Base-by-base conservation (phyloP, 30 jellyfish, hydroid and myxozoan species). In the Phacellophora camtschatica region DNA sequence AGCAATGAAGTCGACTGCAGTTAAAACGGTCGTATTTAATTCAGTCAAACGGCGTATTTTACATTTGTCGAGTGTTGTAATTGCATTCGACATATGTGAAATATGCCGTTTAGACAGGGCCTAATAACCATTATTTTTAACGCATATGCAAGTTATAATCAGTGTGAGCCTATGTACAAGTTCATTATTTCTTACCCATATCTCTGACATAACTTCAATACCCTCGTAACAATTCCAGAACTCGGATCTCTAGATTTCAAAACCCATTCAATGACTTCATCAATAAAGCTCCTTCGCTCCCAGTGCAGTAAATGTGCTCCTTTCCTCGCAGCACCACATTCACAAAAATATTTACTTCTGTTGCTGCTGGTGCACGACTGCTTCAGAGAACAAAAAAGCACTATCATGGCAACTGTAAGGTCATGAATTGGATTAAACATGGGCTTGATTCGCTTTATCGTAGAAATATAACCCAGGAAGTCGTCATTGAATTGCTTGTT, bases 301-400 rank as follows among this genome's bases (percentile, higher is more conserved):
- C 91, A 80, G 2, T 69, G 73, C 33, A 80, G 16, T 42, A 64
- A 24, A 80, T 80, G 91, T 46, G 91, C 83, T 10, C 91, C 91
- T 18, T 65, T 71, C 58, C 91, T 71, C 5, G 91, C 91, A 0
- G 76, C 91, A 3, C 66, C 75, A 62, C 91, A 80, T 35, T 65
- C 91, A 50, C 91, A 80, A 39, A 36, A 80, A 66, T 18, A 51
- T 22, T n/a, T 35, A 12, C 54, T 65, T 4, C 65, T 80, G 45
- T 37, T 64, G 54, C 46, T 25, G 70, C 77, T 50, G 11, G 24
- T 57, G 33, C 76, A 51, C 7, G 84, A 24, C 10, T 31, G 50
- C 56, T 66, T 80, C 7, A 80, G 80, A 0, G 83, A 61, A 35
- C 91, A 80, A 33, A 64, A 65, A 35, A 80, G 42, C 13, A 50